Base-by-base conservation (phyloP, 2,113 vertebrate species). In the Ariopsis seemanni region DNA sequence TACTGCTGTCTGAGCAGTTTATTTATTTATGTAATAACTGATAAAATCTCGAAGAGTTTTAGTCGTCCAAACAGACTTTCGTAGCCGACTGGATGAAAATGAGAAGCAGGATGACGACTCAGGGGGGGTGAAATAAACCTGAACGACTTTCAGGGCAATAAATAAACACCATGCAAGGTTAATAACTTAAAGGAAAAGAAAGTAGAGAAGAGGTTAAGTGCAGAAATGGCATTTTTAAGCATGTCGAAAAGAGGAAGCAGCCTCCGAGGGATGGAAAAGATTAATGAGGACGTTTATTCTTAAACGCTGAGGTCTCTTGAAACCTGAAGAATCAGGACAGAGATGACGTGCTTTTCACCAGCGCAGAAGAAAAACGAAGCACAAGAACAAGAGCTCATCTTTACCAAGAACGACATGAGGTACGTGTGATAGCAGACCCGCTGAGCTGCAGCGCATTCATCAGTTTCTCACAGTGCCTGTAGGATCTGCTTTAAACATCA, bases 331-430 rank as follows among this genome's bases (percentile, higher is more conserved):
- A 90, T 48, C 85, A 83, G 87, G 87, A 74, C 89, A 78, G 18
- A 14, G 77, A 14, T 18, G 14, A 52, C 34, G 1, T 14, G 12
- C 15, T 57, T 74, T 52, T 60, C 5, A n/a, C 42, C 74, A 86
- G 52, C 6, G 50, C 27, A 67, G 15, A 18, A 15, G 6, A 9
- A 48, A 2, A 60, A 9, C 18, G 30, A 58, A 25, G n/a, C 12
- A 55, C 10, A n/a, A n/a, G 22, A 30, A 74, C 20, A 48, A 25
- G n/a, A 86, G 53, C 11, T 55, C 30, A 63, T 67, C 80, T 94
- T 95, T 93, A 96, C 95, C 95, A 96, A 92, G 94, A 95, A 96
- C 93, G 95, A 96, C 95, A 96, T 96, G 92, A 93, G 93, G 92
- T 93, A 92, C 92, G 92, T 91, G 90, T 90, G 88, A 91, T 63